These are phyloP conservation scores for Phrynosoma platyrhinos DNA, from an alignment of 2,113 vertebrate genomes.

Conservation along the genomic window DNA sequence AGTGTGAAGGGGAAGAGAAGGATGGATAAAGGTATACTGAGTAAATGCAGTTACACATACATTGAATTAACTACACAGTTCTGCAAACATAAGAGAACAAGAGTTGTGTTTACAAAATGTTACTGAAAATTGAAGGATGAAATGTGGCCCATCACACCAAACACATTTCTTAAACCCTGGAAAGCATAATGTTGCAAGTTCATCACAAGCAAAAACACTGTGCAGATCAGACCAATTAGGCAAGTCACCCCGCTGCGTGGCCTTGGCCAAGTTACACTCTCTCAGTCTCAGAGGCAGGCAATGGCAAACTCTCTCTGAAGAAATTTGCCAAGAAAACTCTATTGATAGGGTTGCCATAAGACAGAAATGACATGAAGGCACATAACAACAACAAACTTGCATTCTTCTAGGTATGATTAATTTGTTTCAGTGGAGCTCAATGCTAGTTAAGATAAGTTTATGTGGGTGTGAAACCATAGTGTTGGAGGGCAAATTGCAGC, in stretches of 20 bases:
- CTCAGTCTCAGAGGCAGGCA: too few species aligned
- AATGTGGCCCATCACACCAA: background rate
- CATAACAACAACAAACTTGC: too few species aligned
- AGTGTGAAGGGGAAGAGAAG: background rate
- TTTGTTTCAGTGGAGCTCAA: too few species aligned
- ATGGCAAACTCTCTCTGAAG: too few species aligned
- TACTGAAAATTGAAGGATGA: background rate
- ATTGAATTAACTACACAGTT: conserved; percentile 1
- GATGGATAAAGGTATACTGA: background rate
- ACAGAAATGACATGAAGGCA: too few species aligned
- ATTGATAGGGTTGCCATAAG: too few species aligned
- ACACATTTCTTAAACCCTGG: background rate
- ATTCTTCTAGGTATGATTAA: too few species aligned
- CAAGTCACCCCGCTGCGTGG: background rate
- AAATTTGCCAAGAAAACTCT: too few species aligned
- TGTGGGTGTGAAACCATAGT: too few species aligned
- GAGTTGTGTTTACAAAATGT: background rate
- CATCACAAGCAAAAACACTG: background rate
- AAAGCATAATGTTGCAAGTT: conserved; percentile 3
- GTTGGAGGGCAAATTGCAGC: too few species aligned
- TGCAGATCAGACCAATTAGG: background rate
- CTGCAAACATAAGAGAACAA: conserved; percentile 3
- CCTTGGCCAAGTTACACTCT: too few species aligned
- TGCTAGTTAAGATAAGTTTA: too few species aligned
- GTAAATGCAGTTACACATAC: background rate